Percentiles rank a stretch among this genome's conserved stretches.
phyloP scores from a whole-genome alignment of 2,888 invertebrate species.

The Cetonia aurata region DNA sequence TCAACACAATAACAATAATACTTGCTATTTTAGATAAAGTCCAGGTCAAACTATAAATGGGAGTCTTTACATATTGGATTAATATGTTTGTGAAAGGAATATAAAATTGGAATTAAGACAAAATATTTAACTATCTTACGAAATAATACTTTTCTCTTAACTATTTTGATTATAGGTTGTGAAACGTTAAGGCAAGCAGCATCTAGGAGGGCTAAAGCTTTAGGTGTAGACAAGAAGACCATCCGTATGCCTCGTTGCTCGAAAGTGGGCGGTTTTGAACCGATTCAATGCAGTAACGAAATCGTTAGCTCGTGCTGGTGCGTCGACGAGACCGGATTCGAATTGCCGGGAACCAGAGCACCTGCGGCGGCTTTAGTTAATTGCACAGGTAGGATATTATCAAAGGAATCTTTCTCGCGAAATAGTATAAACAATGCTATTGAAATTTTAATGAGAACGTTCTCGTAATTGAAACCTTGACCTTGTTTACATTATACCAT shows the following conservation, averaged over 20 bases:
- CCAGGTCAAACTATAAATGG: no score
- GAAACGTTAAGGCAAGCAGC: constrained; percentile 76
- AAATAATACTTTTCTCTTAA: no score
- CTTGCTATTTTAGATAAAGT: no score
- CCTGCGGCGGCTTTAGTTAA: constrained; percentile 76
- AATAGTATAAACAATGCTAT: constrained; percentile 21
- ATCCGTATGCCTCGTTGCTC: constrained; percentile 80
- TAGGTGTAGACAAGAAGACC: constrained; percentile 67
- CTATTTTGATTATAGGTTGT: constrained; percentile 70
- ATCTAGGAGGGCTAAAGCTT: constrained; percentile 72
- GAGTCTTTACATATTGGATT: no score
- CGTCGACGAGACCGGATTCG: constrained; percentile 83
- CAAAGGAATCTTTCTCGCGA: constrained; percentile 25
- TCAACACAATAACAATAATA: no score
- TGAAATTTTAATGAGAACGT: constrained; percentile 24
- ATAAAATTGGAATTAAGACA: no score
- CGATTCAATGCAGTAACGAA: constrained; percentile 82
- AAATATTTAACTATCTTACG: no score
- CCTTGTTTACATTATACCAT: constrained; percentile 22
- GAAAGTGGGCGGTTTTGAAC: constrained; percentile 80
- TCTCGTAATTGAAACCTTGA: constrained; percentile 31
- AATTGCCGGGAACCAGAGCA: constrained; percentile 81
- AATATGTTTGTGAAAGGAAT: no score
- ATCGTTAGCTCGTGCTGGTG: constrained; percentile 86
- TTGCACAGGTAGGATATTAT: constrained; percentile 71